phyloP scores from a whole-genome alignment of 2,113 vertebrate species.

The Steatornis caripensis region DNA sequence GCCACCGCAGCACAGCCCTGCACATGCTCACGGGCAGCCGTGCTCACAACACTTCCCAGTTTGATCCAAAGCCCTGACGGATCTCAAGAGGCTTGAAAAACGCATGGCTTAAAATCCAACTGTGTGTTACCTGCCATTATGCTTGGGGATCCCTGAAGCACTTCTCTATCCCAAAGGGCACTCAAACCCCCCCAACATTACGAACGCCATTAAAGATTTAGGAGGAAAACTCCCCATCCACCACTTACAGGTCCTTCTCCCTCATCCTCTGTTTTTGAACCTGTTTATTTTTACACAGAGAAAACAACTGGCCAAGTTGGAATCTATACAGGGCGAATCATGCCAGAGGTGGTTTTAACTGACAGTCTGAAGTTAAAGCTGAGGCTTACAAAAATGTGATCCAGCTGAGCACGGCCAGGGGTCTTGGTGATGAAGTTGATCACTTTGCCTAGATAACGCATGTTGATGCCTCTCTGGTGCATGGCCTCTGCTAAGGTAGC shows the following conservation, averaged over 20 bases:
- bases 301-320: background rate
- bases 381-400: conserved; percentile 89
- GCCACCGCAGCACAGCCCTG: background rate
- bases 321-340: background rate
- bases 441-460: conserved; percentile 92
- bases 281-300: background rate
- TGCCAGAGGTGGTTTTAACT: background rate
- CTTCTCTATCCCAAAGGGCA: background rate
- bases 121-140: background rate
- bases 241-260: background rate
- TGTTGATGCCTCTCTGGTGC: conserved; percentile 94
- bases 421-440: conserved; percentile 86
- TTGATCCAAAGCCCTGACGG: background rate
- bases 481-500: conserved; percentile 89
- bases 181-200: background rate
- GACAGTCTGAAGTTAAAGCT: background rate
- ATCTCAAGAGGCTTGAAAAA: background rate
- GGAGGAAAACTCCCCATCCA: background rate
- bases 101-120: background rate
- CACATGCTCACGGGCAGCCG: background rate
- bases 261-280: background rate
- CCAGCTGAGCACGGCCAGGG: conserved; percentile 83
- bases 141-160: background rate
- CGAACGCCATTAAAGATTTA: background rate
- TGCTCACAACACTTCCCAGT: background rate